These are phyloP conservation scores for Rhopilema esculentum DNA, from an alignment of 30 jellyfish, hydroid and myxozoan genomes.

Conservation along the genomic window DNA sequence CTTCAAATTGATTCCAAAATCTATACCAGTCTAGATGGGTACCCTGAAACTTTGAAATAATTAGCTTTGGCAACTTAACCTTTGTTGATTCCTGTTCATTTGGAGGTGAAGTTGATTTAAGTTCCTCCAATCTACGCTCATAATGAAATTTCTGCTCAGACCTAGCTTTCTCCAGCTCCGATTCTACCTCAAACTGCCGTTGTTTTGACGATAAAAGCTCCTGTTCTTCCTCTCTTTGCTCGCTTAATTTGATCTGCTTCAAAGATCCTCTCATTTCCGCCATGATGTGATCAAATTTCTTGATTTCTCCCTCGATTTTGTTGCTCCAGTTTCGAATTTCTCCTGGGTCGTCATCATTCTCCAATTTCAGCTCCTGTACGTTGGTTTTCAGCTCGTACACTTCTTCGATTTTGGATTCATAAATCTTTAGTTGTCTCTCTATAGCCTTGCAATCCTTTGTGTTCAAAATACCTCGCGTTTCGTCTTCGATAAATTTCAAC, in stretches of 20 bases:
- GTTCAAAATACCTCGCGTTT: slow-evolving; percentile 13
- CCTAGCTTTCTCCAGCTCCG: slow-evolving; percentile 8
- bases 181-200: slow-evolving; percentile 32
- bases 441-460: neutral
- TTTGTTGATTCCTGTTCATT: slow-evolving; percentile 13
- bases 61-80: slow-evolving; percentile 74
- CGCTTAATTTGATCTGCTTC: neutral
- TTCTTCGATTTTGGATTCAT: slow-evolving; percentile 12
- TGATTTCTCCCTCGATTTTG: slow-evolving; percentile 1
- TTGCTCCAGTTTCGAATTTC: slow-evolving; percentile 42
- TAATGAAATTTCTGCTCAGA: slow-evolving; percentile 2
- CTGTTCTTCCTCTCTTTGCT: slow-evolving; percentile 12
- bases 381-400: slow-evolving; percentile 6
- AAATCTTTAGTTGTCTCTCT: slow-evolving; percentile 41
- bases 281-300: slow-evolving; percentile 17
- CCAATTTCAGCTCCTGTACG: slow-evolving; percentile 31
- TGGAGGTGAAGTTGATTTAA: neutral
- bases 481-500: slow-evolving; percentile 7
- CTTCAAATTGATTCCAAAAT: slow-evolving; percentile 48
- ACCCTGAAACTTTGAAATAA: slow-evolving; percentile 58
- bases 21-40: slow-evolving; percentile 61
- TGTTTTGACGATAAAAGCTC: neutral
- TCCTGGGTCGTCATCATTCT: slow-evolving; percentile 33
- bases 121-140: slow-evolving; percentile 31
- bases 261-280: slow-evolving; percentile 16